Percentiles rank a stretch among this genome's conserved stretches.
These are phyloP conservation scores for Calliphora vomitoria DNA, from an alignment of 2,888 invertebrate species.

Conservation along the genomic window DNA sequence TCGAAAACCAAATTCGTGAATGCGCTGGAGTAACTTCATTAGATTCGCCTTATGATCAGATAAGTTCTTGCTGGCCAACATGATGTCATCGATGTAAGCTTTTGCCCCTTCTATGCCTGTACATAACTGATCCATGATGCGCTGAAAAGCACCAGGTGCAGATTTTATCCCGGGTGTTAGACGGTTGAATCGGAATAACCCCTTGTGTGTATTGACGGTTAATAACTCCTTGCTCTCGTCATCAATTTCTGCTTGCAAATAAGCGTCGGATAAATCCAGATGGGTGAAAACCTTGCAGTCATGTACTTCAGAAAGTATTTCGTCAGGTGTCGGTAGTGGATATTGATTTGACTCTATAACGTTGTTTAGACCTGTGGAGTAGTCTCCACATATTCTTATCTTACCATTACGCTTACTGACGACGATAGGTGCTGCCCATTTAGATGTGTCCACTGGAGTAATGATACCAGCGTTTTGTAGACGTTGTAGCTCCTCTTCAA, in stretches of 20 bases:
- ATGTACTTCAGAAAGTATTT: no score
- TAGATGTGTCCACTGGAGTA: conserved; percentile 69
- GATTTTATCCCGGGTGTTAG: conserved; percentile 73
- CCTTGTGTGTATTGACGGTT: conserved; percentile 70
- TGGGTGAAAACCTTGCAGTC: no score
- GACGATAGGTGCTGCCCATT: conserved; percentile 75
- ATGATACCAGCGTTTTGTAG: conserved; percentile 67
- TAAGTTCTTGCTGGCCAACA: no score
- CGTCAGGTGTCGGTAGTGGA: conserved; percentile 37
- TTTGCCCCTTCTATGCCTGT: conserved; percentile 53
- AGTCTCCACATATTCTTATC: conserved; percentile 74
- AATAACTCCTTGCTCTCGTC: conserved; percentile 69
- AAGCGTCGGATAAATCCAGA: no score
- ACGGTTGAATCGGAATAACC: conserved; percentile 65
- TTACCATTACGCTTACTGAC: conserved; percentile 60
- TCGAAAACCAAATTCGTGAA: no score
- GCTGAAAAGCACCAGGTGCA: conserved; percentile 72
- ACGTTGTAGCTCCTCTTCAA: conserved; percentile 67
- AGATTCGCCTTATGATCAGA: no score
- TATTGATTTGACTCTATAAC: conserved; percentile 72
- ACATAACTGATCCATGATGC: conserved; percentile 69
- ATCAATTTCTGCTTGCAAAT: no score
- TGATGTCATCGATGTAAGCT: not conserved
- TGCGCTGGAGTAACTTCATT: no score
- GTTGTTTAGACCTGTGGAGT: conserved; percentile 72